A percentile compares a stretch with the other conserved stretches of the same genome.
These are phyloP conservation scores for Magallana gigas DNA, from an alignment of 1,140 invertebrate species.

Conservation along the genomic window DNA sequence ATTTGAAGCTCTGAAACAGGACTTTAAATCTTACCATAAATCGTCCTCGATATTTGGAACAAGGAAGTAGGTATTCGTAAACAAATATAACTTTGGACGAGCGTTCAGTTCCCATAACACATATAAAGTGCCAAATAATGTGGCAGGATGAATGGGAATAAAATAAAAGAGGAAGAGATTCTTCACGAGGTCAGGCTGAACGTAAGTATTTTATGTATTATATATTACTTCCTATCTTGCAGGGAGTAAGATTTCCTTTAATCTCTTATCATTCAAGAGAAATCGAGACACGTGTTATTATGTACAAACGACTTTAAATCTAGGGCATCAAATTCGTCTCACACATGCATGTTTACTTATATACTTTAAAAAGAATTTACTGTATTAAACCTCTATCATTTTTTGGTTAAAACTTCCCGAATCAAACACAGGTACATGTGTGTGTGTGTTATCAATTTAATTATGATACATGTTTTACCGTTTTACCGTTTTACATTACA, in stretches of 20 bases:
- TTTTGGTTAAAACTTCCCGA: not conserved
- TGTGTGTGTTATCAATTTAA: too few species aligned
- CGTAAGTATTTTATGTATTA: not conserved
- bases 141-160: not conserved
- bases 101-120: not conserved
- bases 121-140: not conserved
- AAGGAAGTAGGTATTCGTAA: conserved; percentile 8
- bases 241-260: not conserved
- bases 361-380: not conserved
- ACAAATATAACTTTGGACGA: not conserved
- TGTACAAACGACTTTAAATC: not conserved
- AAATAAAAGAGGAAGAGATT: not conserved
- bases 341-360: not conserved
- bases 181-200: conserved; percentile 1
- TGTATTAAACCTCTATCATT: not conserved
- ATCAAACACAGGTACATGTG: too few species aligned
- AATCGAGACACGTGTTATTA: not conserved
- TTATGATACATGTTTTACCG: too few species aligned
- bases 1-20: not conserved
- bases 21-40: conserved; percentile 1
- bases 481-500: too few species aligned
- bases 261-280: not conserved
- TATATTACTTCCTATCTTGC: not conserved
- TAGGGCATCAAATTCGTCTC: not conserved
- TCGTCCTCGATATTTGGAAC: not conserved